Percentiles rank a stretch among this genome's conserved stretches.
phyloP scores from a whole-genome alignment of 1,140 invertebrate species.

The Glomeris maerens region DNA sequence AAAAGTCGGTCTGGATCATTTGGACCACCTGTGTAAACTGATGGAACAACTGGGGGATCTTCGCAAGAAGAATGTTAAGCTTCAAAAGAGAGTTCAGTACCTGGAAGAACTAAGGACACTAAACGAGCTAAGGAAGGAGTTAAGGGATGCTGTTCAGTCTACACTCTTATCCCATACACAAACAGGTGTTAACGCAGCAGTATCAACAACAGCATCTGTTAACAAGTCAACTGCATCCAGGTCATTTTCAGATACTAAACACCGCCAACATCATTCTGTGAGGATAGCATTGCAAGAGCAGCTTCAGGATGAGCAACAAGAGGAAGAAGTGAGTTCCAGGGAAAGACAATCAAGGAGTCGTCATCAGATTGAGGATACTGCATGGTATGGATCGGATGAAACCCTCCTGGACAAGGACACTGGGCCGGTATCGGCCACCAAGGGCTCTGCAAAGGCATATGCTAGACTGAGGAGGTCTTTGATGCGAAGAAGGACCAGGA shows the following conservation, averaged over 20 bases:
- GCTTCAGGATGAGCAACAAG: too few relatives aligned
- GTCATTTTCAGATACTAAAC: too few relatives aligned
- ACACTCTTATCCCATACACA: constrained; percentile 5
- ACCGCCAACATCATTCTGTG: too few relatives aligned
- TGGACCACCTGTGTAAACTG: constrained; percentile 55
- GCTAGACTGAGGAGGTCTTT: constrained; percentile 3
- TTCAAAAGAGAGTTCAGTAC: constrained; percentile 51
- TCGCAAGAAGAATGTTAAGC: constrained; percentile 49
- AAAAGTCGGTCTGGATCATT: constrained; percentile 48
- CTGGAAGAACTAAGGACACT: constrained; percentile 53
- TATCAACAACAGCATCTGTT: too few relatives aligned
- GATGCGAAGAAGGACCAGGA: constrained; percentile 21
- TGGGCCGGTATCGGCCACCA: constrained; percentile 12
- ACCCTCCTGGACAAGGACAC: constrained; percentile 14
- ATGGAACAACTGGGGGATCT: constrained; percentile 57
- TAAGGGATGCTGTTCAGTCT: constrained; percentile 14
- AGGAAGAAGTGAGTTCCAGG: too few relatives aligned
- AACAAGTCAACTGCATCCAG: too few relatives aligned
- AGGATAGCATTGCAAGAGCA: too few relatives aligned
- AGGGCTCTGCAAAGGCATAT: too few relatives aligned
- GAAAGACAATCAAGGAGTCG: too few relatives aligned
- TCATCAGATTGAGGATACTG: constrained; percentile 21
- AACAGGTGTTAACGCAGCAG: too few relatives aligned
- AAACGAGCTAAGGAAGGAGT: constrained; percentile 35
- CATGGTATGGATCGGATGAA: constrained; percentile 10